These are phyloP conservation scores for Leptopterna dolabrata DNA, from an alignment of 2,888 invertebrate genomes.

Conservation along the genomic window DNA sequence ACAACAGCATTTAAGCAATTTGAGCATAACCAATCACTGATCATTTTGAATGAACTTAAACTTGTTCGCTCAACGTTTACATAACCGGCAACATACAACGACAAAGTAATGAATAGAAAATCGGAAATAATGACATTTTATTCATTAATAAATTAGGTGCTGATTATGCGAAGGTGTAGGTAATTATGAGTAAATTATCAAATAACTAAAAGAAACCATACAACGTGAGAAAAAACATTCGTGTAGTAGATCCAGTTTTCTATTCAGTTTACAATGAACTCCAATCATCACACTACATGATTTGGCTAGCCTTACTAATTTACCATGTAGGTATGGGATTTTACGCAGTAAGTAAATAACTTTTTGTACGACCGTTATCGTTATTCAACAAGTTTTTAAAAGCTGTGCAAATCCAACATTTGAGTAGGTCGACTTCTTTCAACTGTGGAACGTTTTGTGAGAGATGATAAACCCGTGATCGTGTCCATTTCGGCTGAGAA, in stretches of 20 bases:
- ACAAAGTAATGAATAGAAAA: not conserved
- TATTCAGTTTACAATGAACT: not conserved
- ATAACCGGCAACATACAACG: not conserved
- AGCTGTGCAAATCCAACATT: too few species aligned
- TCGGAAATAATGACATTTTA: not conserved
- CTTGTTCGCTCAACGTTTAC: not conserved
- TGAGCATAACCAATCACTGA: too few species aligned
- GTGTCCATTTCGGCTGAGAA: not conserved
- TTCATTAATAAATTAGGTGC: too few species aligned
- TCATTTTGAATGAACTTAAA: too few species aligned
- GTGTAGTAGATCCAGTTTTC: not conserved
- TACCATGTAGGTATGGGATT: not conserved
- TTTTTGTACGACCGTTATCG: too few species aligned
- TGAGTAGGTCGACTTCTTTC: not conserved
- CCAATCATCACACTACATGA: not conserved
- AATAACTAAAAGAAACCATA: too few species aligned
- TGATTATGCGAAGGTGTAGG: too few species aligned
- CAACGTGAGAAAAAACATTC: not conserved
- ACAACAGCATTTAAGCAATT: too few species aligned
- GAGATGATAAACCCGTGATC: not conserved
- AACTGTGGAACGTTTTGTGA: not conserved
- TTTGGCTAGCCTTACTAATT: not conserved
- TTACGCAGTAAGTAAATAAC: not conserved
- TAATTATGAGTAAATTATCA: too few species aligned
- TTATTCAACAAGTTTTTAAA: too few species aligned